phyloP scores from a whole-genome alignment of 2,113 vertebrate genomes.

The Carlito syrichta region DNA sequence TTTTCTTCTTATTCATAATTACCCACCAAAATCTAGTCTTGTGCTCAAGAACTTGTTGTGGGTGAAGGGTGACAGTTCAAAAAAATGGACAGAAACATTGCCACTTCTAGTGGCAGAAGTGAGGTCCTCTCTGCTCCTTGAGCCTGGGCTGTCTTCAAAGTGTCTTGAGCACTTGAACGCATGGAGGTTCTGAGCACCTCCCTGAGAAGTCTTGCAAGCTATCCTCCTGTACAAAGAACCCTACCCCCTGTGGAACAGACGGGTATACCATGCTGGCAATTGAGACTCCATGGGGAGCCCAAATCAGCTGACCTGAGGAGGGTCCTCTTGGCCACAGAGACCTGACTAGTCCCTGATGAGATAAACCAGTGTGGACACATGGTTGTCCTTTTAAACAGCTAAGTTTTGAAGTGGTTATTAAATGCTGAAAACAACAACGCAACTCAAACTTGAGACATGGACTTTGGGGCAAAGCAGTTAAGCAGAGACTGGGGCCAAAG shows the following conservation, averaged over 20 bases:
- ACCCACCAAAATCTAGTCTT: neutral
- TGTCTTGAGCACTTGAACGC: no score
- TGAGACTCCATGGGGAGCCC: fast-evolving
- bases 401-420: neutral
- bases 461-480: no score
- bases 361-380: neutral
- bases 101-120: neutral
- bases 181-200: neutral
- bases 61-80: no score
- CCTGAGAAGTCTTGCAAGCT: fast-evolving
- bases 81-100: neutral
- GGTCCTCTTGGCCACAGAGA: neutral
- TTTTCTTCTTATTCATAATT: neutral
- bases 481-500: no score
- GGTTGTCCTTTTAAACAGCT: neutral
- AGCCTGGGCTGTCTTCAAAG: neutral
- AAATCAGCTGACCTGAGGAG: fast-evolving
- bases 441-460: no score
- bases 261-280: no score
- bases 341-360: neutral
- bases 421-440: no score
- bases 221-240: neutral
- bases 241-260: neutral
- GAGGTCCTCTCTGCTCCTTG: neutral
- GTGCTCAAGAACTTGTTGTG: neutral